Evolutionary conservation across 2,797 vertebrate genomes (phyloP).

Genomic region (Lagodon rhomboides): DNA sequence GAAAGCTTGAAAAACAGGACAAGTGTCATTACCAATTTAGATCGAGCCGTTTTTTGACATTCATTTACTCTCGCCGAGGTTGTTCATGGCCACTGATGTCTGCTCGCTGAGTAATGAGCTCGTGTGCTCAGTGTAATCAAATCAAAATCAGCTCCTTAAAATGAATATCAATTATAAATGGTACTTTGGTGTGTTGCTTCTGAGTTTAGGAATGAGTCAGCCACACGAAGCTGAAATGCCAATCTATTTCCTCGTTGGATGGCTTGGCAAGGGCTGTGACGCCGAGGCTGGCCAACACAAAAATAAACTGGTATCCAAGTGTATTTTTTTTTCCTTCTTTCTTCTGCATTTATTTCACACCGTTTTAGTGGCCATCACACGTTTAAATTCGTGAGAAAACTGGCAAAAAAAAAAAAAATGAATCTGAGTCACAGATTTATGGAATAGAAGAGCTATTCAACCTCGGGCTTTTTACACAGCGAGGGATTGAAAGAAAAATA

Average conservation of each 20-base stretch:
- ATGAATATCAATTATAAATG: constrained; percentile 47
- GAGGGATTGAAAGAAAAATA: neutral
- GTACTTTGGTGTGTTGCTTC: constrained; percentile 50
- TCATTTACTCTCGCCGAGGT: constrained; percentile 39
- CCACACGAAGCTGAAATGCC: constrained; percentile 67
- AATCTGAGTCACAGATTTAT: constrained; percentile 28
- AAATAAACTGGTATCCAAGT: constrained; percentile 78
- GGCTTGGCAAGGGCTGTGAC: constrained; percentile 61
- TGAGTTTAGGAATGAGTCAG: constrained; percentile 68
- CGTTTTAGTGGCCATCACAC: constrained; percentile 24
- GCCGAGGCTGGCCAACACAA: constrained; percentile 57
- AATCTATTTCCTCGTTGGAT: constrained; percentile 64
- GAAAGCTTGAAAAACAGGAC: constrained; percentile 73
- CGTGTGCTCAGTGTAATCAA: constrained; percentile 31
- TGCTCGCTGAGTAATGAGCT: constrained; percentile 38
- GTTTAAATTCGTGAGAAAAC: constrained; percentile 37
- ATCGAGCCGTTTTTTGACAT: constrained; percentile 69
- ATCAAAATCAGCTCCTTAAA: constrained; percentile 57
- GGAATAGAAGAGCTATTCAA: neutral
- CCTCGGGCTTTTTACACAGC: neutral
- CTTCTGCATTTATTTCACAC: constrained; percentile 56
- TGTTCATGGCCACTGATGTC: constrained; percentile 28
- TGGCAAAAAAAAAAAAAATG: constrained; percentile 7
- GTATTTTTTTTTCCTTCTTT: constrained; percentile 31
- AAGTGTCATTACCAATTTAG: constrained; percentile 81